Percentiles rank a stretch among this genome's conserved stretches.
Evolutionary conservation across 23 tunicate species (phyloP).

Genomic region (Clavelina lepadiformis): DNA sequence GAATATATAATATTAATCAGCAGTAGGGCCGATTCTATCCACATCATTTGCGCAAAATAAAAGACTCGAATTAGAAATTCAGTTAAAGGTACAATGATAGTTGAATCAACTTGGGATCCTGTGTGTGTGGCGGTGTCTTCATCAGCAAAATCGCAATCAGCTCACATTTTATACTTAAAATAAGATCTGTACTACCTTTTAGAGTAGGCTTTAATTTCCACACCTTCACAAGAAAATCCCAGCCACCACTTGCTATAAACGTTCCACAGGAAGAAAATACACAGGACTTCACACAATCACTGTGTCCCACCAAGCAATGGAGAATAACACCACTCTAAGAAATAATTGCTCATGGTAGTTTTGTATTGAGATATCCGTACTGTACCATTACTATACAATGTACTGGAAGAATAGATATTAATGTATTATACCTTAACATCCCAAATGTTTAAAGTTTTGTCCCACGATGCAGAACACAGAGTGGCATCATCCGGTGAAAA

Average conservation of each 20-base stretch:
- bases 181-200: background rate
- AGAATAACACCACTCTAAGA: no score
- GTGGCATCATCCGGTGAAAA: slow-evolving; percentile 45
- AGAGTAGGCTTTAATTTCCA: slow-evolving; percentile 46
- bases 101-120: no score
- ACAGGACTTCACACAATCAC: slow-evolving; percentile 72
- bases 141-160: background rate
- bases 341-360: no score
- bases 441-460: slow-evolving; percentile 70
- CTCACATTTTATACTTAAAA: background rate
- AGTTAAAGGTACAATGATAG: no score
- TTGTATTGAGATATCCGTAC: no score
- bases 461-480: slow-evolving; percentile 81
- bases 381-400: no score
- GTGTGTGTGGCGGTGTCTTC: no score
- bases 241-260: slow-evolving; percentile 74
- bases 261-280: slow-evolving; percentile 37
- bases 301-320: slow-evolving; percentile 43
- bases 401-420: no score
- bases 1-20: no score
- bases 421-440: slow-evolving; percentile 40
- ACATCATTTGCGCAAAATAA: no score
- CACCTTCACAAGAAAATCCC: slow-evolving; percentile 62
- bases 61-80: no score
- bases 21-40: no score